Evolutionary conservation across 2,888 invertebrate species (phyloP), one percentile per base, ranked within the genome.

Genomic region (Tortricodes alternella): DNA sequence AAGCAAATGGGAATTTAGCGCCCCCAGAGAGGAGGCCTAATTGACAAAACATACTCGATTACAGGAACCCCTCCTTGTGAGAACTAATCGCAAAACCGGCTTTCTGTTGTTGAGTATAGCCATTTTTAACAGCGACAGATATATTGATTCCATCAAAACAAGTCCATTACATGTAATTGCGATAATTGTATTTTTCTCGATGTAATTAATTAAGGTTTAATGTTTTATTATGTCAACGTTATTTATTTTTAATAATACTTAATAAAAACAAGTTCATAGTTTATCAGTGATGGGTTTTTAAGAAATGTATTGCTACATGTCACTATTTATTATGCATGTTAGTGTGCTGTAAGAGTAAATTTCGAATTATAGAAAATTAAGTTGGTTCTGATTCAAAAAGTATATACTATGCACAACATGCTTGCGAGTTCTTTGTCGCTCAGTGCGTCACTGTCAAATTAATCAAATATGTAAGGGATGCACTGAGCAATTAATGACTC

Each of bases 41-140:
- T 86, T 86, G 83, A 85, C 83, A 84, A 83, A 80, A 83, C 82
- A 81, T 77, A 80, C 80, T 80, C 73, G 76, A 79, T 74, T 76
- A 77, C 75, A 65, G 63, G 63, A 34, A 44, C 58, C 37, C 57
- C 59, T 56, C 32, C 59, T 61, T 57, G 62, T 60, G 58, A 64
- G 73, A 70, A 76, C 69, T 71, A 74, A 72, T 71, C 67, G 66
- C 63, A 59, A 69, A 61, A 68, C 68, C 64, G 67, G 73, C 64
- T 74, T 75, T 67, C 66, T 66, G 59, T 69, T 64, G 63, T 64
- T 70, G 69, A 72, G 71, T 70, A 52, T 37, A 21, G 32, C 37
- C 43, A 23, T 50, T 49, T 55, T 55, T 49, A 41, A 21, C 11
- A 1, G 9, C 8, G 46, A 46, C 21, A 16, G 27, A 27, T 43